Conservation (phyloP, 1,140 invertebrate species). For the Chlorops oryzae region DNA sequence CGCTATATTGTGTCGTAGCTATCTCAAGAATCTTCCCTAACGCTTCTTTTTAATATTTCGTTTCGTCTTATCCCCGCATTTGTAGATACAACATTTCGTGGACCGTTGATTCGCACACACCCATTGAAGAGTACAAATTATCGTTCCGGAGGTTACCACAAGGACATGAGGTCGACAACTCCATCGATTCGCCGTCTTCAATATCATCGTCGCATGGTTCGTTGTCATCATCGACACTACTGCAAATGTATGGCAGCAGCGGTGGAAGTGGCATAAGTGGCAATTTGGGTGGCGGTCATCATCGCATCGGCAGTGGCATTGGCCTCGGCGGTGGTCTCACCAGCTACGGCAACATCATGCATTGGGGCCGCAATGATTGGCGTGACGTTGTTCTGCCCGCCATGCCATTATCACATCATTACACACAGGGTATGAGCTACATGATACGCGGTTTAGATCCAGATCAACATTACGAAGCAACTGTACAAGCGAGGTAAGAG, state of each 20-base stretch:
- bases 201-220: slow-evolving; percentile 32
- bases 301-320: slow-evolving; percentile 12
- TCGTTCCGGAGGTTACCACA: slow-evolving; percentile 57
- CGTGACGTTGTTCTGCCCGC: slow-evolving; percentile 56
- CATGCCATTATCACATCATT: slow-evolving; percentile 45
- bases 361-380: slow-evolving; percentile 53
- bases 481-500: slow-evolving; percentile 55
- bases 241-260: slow-evolving; percentile 32
- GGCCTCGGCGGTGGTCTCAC: slow-evolving; percentile 28
- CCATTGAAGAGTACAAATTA: slow-evolving; percentile 60
- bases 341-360: slow-evolving; percentile 44
- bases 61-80: too few relatives aligned
- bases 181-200: slow-evolving; percentile 44
- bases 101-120: slow-evolving; percentile 59
- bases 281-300: slow-evolving; percentile 14
- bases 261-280: slow-evolving; percentile 11
- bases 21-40: neutral
- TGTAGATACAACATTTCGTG: slow-evolving; percentile 60
- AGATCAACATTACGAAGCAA: slow-evolving; percentile 57
- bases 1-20: too few relatives aligned
- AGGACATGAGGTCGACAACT: slow-evolving; percentile 48
- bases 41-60: neutral
- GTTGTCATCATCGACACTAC: slow-evolving; percentile 23
- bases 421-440: slow-evolving; percentile 56
- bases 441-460: slow-evolving; percentile 55